Evolutionary conservation across 2,888 invertebrate species (phyloP).

Genomic region (Lasioglossum zephyrum): DNA sequence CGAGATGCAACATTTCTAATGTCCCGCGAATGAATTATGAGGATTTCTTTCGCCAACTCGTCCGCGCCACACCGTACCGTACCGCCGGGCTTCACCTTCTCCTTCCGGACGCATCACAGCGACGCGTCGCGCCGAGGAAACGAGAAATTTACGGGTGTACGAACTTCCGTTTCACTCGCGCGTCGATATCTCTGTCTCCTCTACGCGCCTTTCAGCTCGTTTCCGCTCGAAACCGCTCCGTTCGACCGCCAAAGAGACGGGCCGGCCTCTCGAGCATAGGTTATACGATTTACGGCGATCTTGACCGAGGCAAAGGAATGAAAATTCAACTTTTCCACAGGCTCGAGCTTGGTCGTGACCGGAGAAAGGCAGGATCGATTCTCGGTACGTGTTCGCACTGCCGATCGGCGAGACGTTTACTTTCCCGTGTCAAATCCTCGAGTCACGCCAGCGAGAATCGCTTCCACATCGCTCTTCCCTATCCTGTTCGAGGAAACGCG

Average conservation of each 20-base stretch:
- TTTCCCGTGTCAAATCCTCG: conserved; percentile 30
- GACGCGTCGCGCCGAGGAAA: background rate
- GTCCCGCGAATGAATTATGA: conserved; percentile 39
- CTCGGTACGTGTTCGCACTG: background rate
- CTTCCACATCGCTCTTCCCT: background rate
- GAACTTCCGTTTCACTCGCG: conserved; percentile 16
- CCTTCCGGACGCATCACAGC: background rate
- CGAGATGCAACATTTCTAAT: conserved; percentile 61
- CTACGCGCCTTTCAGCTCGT: background rate
- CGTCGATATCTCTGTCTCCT: background rate
- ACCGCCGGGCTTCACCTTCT: background rate
- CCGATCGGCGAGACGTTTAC: conserved; percentile 11
- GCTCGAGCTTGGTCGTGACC: background rate
- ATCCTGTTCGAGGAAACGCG: background rate
- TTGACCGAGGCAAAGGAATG: background rate
- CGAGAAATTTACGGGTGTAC: conserved; percentile 18
- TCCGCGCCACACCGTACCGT: background rate
- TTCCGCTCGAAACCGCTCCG: background rate
- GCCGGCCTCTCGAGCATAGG: background rate
- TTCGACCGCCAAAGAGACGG: background rate
- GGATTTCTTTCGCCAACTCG: conserved; percentile 30
- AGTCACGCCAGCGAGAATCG: background rate
- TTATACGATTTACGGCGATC: conserved; percentile 17
- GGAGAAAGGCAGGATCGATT: conserved; percentile 5
- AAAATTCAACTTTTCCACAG: conserved; percentile 5